These are phyloP conservation scores for Carcharodon carcharias DNA, from an alignment of 2,797 vertebrate species.

Conservation along the genomic window DNA sequence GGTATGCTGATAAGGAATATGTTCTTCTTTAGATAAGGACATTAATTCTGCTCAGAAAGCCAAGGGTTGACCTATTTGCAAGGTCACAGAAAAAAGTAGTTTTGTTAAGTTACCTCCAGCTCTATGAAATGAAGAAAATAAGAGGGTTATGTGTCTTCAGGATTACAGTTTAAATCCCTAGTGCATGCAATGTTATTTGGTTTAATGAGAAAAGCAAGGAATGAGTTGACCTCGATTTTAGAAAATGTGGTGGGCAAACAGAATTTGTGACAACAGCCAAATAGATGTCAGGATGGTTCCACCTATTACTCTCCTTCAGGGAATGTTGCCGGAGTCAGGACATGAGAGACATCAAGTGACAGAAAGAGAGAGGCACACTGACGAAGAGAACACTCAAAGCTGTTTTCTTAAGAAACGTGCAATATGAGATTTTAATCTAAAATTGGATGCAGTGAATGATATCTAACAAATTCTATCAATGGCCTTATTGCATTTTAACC, in stretches of 20 bases:
- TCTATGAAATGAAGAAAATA: constrained; percentile 19
- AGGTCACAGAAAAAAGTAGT: neutral
- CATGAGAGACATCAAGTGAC: neutral
- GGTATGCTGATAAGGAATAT: neutral
- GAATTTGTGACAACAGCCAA: too few species aligned
- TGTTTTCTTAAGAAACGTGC: neutral
- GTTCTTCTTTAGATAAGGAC: neutral
- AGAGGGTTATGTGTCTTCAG: constrained; percentile 18
- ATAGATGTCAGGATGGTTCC: neutral
- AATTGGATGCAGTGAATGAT: neutral
- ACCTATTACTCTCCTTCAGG: neutral
- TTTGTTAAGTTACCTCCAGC: neutral
- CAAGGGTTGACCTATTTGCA: neutral
- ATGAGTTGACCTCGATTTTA: neutral
- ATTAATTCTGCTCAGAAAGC: neutral
- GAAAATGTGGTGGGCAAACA: neutral
- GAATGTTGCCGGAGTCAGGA: neutral
- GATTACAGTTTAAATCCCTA: constrained; percentile 24
- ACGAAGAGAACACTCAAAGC: neutral
- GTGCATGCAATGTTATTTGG: neutral
- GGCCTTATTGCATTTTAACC: neutral
- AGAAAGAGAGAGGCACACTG: neutral
- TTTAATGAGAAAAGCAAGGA: constrained; percentile 8
- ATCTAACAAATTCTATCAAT: neutral
- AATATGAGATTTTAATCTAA: neutral